Base-by-base conservation (phyloP, 1,140 invertebrate genomes). In the Ceratina calcarata region DNA sequence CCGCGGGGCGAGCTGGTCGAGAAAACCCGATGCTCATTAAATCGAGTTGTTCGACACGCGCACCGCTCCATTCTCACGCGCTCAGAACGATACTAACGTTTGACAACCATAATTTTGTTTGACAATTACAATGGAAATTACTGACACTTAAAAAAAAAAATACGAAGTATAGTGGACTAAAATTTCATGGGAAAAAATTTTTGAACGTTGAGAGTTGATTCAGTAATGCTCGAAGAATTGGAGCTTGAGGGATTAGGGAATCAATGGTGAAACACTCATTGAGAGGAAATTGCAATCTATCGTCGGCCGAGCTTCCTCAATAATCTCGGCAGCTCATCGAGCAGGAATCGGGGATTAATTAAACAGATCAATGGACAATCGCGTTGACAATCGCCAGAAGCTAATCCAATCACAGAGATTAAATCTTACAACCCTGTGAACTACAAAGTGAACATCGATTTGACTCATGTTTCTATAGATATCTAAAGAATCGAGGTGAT, bases 1-100 rank as follows among this genome's bases (percentile, higher is more conserved):
- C 90, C 89, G 90, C 86, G 88, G 84, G 80, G 87, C 90, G 87
- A 88, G 87, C 80, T 86, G 86, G 88, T 92, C 85, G 90, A 72
- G 69, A 69, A 65, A 71, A 80, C 24, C 22, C 67, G 53, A 24
- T 58, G 74, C 13, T 75, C 51, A 53, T 84, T 57, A 85, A 85
- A 81, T 55, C 57, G 22, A 62, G 18, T 57, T 18, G 24, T n/a
- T 20, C 51, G 24, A 49, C 62, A 73, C 71, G 55, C 71, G 71
- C 57, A 20, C 32, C 22, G 18, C 32, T 74, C 24, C 32, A 62
- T 58, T 66, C 32, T 20, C 53, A 10, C 71, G 49, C 24, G 67
- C 4, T n/a, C 22, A 10, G 20, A 12, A 10, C 18, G 57, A 10
- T 16, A 8, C n/a, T 58, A 20, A 45, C 37, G 37, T 45, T 45